Base-by-base conservation (phyloP, 2,888 invertebrate genomes). In the Agrochola lychnidis region DNA sequence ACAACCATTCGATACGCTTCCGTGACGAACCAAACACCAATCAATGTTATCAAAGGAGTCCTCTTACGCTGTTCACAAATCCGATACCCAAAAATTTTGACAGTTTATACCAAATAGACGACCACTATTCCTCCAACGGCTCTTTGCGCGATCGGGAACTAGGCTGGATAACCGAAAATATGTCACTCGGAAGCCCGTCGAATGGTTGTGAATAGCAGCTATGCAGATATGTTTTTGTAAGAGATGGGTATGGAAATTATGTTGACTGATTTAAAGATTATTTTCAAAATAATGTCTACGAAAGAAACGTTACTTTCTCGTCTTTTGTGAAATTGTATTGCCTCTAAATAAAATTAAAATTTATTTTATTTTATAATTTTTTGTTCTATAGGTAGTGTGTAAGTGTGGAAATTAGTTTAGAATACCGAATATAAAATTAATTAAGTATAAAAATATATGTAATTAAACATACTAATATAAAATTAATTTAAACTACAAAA, bases 211-310 rank as follows among this genome's bases (percentile, higher is more conserved):
- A 59, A 59, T 5, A 30, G 16, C 16, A 30, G 16, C 16, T 42
- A 42, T 63, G 16, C n/a, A 19, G 12, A 2, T n/a, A 4, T 14
- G 4, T 30, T 73, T 70, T 51, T 68, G 3, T n/a, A 36, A 53
- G 63, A 84, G 48, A 67, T 70, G 73, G 63, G 42, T 3, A 0
- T n/a, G 7, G 2, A 14, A 48, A 81, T 19, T 0, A 40, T 40
- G 2, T 22, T 42, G 30, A 30, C 36, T 56, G 75, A 25, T 45
- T 25, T n/a, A 25, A 25, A 10, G 10, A 42, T 10, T 25, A 19
- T 5, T 7, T 42, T n/a, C 6, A n/a, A 0, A 36, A 36, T 68
- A 9, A 4, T 5, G 36, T 68, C 3, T n/a, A 10, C 16, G 0
- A 36, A 51, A 16, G 3, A 36, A 30, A 5, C 16, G 1, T 53